Conservation (phyloP, 30 jellyfish, hydroid and myxozoan genomes). For the Hydractinia echinata region DNA sequence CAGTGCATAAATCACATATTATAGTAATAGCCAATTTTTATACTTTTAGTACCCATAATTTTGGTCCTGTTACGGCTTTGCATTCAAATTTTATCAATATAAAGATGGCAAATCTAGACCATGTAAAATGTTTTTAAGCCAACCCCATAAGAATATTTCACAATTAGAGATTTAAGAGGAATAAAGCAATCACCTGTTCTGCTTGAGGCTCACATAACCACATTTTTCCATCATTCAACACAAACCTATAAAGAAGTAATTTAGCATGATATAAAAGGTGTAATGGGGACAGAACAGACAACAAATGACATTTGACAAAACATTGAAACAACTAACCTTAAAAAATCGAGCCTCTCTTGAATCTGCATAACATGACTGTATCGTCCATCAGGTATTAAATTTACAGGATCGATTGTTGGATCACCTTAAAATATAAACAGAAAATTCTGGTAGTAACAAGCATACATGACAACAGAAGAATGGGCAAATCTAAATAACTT, state of each 20-base stretch:
- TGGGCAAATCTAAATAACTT: not conserved
- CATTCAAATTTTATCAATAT: too few relatives aligned
- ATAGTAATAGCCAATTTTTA: too few relatives aligned
- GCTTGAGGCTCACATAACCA: constrained; percentile 99
- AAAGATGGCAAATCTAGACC: too few relatives aligned
- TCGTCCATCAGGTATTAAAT: constrained; percentile 64
- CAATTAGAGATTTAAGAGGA: not conserved
- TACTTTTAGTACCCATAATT: too few relatives aligned
- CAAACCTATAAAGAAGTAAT: constrained; percentile 43
- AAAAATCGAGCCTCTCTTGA: constrained; percentile 81
- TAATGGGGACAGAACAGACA: not conserved
- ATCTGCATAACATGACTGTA: constrained; percentile 79
- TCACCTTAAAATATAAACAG: constrained; percentile 25
- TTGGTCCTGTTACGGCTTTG: too few relatives aligned
- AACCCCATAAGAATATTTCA: not conserved
- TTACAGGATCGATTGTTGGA: constrained; percentile 67
- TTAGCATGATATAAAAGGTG: not conserved
- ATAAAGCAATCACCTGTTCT: constrained; percentile 53
- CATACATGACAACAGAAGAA: too few relatives aligned
- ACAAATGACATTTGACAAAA: not conserved
- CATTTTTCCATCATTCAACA: constrained; percentile 93
- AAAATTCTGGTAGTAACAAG: not conserved
- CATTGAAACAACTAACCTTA: constrained; percentile 45
- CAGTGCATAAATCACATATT: too few relatives aligned
- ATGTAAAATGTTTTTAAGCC: too few relatives aligned